Conservation (phyloP, 2,113 vertebrate genomes). For the Protobothrops flavoviridis region DNA sequence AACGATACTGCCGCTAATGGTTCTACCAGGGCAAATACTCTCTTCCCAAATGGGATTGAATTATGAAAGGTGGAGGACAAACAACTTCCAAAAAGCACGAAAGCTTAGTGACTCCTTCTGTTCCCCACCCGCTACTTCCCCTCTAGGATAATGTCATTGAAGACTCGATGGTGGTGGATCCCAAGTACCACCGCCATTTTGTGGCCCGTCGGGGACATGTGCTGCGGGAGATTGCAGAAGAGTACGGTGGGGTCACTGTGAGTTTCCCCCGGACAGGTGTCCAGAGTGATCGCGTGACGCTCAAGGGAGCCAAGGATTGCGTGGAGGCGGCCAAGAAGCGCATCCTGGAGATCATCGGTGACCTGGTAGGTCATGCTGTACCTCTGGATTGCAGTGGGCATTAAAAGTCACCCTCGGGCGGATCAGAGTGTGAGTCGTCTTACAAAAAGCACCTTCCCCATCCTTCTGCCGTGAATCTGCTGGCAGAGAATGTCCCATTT, state of each 20-base stretch:
- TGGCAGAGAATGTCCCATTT: not conserved
- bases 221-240: constrained; percentile 76
- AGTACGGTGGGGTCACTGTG: constrained; percentile 79
- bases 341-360: constrained; percentile 77
- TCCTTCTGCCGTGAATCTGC: not conserved
- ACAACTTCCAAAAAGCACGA: not conserved
- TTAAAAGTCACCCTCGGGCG: not conserved
- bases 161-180: constrained; percentile 75
- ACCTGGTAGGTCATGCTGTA: constrained; percentile 62
- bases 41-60: not conserved
- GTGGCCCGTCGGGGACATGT: constrained; percentile 76
- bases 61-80: not conserved
- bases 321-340: constrained; percentile 77
- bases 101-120: not conserved
- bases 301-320: constrained; percentile 80
- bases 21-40: not conserved
- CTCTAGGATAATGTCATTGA: constrained; percentile 77
- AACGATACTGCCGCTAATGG: not conserved
- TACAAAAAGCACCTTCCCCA: not conserved
- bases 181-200: constrained; percentile 77
- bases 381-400: not conserved
- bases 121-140: not conserved
- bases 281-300: constrained; percentile 72
- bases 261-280: constrained; percentile 77
- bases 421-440: not conserved